These are phyloP conservation scores for Caloenas nicobarica DNA, from an alignment of 2,113 vertebrate species.

Conservation along the genomic window DNA sequence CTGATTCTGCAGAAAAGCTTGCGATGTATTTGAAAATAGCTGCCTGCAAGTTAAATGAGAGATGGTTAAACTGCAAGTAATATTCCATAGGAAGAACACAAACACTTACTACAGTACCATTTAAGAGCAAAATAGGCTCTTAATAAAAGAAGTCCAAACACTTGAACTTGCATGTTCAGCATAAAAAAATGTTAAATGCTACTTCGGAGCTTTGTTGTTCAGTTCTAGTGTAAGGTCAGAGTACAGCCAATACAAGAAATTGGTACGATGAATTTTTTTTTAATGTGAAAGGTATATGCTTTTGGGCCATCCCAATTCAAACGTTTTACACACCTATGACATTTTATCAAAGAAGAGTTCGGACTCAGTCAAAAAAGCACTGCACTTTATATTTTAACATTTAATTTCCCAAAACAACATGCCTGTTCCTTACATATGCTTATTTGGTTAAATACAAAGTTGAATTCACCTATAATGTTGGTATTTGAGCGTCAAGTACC, in stretches of 20 bases:
- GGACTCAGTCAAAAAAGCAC: neutral
- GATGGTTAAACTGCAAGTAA: neutral
- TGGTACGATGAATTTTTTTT: neutral
- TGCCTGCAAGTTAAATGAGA: conserved; percentile 77
- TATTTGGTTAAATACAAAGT: neutral
- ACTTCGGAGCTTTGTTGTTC: neutral
- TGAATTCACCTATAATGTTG: neutral
- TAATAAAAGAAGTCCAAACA: neutral
- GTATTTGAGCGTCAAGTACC: neutral
- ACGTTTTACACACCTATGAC: neutral
- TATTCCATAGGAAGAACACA: neutral
- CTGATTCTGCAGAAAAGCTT: conserved; percentile 86
- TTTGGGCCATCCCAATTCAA: neutral
- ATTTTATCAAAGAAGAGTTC: neutral
- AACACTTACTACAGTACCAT: neutral
- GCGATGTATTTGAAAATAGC: conserved; percentile 87
- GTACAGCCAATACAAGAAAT: neutral
- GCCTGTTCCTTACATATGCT: neutral
- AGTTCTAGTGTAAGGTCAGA: neutral
- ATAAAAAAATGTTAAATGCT: neutral
- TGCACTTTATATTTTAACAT: neutral
- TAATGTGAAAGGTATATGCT: neutral
- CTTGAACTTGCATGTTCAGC: neutral
- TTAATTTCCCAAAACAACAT: neutral
- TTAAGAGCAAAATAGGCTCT: neutral